Evolutionary conservation across 2,113 vertebrate genomes (phyloP).

Genomic region (Seriola quinqueradiata): DNA sequence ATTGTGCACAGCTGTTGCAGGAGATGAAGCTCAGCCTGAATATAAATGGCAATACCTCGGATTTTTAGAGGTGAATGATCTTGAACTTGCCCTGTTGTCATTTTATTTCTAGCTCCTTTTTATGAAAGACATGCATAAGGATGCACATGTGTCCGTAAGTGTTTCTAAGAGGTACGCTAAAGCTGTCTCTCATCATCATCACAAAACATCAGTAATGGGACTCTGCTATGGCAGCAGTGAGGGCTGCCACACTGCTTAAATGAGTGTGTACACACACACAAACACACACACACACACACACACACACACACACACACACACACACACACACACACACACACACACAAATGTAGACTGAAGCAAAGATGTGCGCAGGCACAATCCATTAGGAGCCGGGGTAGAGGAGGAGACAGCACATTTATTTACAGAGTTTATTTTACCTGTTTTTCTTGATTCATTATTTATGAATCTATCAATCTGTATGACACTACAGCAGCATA

Average conservation of each 20-base stretch:
- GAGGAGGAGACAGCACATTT: constrained; percentile 76
- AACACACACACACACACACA: constrained; percentile 6
- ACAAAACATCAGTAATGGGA: constrained; percentile 62
- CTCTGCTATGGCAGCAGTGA: constrained; percentile 69
- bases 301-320: constrained; percentile 26
- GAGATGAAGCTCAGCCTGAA: constrained; percentile 24
- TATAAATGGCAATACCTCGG: neutral
- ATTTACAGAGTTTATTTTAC: constrained; percentile 80
- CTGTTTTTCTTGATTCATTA: constrained; percentile 75
- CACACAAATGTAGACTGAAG: constrained; percentile 34
- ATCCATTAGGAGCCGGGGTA: constrained; percentile 74
- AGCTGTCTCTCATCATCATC: constrained; percentile 69
- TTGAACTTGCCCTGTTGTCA: neutral
- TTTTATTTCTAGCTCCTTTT: constrained; percentile 6
- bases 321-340: constrained; percentile 10
- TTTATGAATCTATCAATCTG: constrained; percentile 80
- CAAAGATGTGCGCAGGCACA: constrained; percentile 51
- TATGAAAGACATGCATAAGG: neutral
- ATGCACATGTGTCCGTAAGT: constrained; percentile 17
- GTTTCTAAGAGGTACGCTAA: constrained; percentile 53
- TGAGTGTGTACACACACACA: constrained; percentile 21
- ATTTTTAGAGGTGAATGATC: neutral
- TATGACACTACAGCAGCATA: constrained; percentile 63
- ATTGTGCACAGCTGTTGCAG: constrained; percentile 43
- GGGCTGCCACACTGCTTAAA: constrained; percentile 42